Evolutionary conservation across 1,140 invertebrate genomes (phyloP), one percentile per base, ranked within the genome.

Genomic region (Muscidifurax raptorellus): DNA sequence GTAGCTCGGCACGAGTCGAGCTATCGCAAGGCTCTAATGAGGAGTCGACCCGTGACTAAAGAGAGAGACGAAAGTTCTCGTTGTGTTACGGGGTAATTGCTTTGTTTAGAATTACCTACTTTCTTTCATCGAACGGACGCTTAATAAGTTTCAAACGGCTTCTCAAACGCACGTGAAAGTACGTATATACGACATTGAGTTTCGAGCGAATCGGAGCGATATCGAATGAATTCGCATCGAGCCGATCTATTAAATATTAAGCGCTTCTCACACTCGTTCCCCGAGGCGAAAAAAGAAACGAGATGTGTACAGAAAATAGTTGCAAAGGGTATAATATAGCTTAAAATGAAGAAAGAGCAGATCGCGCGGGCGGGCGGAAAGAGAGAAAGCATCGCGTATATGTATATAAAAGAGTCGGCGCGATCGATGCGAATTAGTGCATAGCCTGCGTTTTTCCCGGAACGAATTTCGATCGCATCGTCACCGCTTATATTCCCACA

Each of bases 401-500:
- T 40, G 10, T 40, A 40, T 10, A 10, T 10, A 40, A 6, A 40
- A 40, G 36, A 40, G 36, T 40, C 36, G 36, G 67, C 27, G 59
- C 27, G 71, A 80, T 84, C 67, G 76, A 80, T 80, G 78, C 71
- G 78, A 80, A 84, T 80, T 75, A 84, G 79, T 13, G 72, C 67
- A 27, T 3, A 18, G 71, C 69, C 30, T 69, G 72, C 76, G 27
- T 84, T 9, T 81, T 85, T 85, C 83, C 71, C 72, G 78, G 83
- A 85, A 85, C 78, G 72, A 80, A 85, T 85, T 85, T 81, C 69
- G 83, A 80, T 69, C 71, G 72, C 12, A 40, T 25, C 2, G 77
- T 59, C 52, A 22, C 59, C 74, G 76, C 76, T 66, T 59, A 76
- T 76, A 81, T 85, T 85, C 83, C 83, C 83, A 85, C 83, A 85